Evolutionary conservation across 2,888 invertebrate species (phyloP).

Genomic region (Macroteleia sp.): DNA sequence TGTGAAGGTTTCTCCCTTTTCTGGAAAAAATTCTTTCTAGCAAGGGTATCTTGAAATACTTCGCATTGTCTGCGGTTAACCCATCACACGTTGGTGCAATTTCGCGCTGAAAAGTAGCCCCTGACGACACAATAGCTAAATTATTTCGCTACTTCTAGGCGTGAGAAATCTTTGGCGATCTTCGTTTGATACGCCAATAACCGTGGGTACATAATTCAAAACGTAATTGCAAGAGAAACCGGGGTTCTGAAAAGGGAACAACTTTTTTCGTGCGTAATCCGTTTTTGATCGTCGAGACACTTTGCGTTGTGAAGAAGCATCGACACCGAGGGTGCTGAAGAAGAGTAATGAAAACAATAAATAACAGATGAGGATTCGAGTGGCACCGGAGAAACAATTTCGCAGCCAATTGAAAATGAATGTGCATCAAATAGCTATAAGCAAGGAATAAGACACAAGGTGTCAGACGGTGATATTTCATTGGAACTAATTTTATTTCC

Average conservation of each 20-base stretch:
- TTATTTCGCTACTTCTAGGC: conserved; percentile 71
- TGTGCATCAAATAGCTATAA: conserved; percentile 75
- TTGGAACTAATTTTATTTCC: conserved; percentile 2
- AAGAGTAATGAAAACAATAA: conserved; percentile 79
- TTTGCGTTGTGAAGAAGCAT: conserved; percentile 70
- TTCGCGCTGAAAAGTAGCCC: conserved; percentile 69
- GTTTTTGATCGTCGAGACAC: conserved; percentile 76
- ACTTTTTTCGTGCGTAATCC: conserved; percentile 67
- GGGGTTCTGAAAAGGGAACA: conserved; percentile 27
- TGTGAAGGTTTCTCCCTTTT: conserved; percentile 38
- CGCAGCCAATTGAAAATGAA: conserved; percentile 73
- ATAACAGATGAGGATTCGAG: conserved; percentile 81
- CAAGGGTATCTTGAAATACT: conserved; percentile 52
- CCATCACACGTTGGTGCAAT: conserved; percentile 72
- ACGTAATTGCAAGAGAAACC: conserved; percentile 73
- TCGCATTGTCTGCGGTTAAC: conserved; percentile 82
- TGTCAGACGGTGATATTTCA: conserved; percentile 23
- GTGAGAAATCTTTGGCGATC: conserved; percentile 76
- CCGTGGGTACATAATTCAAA: conserved; percentile 79
- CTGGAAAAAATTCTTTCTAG: conserved; percentile 9
- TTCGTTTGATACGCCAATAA: conserved; percentile 68
- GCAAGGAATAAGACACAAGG: conserved; percentile 10
- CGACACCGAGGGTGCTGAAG: conserved; percentile 58
- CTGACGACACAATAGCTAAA: conserved; percentile 69
- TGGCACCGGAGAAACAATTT: conserved; percentile 75